These are phyloP conservation scores for Anhinga rufa DNA, from an alignment of 2,113 vertebrate genomes.

Conservation along the genomic window DNA sequence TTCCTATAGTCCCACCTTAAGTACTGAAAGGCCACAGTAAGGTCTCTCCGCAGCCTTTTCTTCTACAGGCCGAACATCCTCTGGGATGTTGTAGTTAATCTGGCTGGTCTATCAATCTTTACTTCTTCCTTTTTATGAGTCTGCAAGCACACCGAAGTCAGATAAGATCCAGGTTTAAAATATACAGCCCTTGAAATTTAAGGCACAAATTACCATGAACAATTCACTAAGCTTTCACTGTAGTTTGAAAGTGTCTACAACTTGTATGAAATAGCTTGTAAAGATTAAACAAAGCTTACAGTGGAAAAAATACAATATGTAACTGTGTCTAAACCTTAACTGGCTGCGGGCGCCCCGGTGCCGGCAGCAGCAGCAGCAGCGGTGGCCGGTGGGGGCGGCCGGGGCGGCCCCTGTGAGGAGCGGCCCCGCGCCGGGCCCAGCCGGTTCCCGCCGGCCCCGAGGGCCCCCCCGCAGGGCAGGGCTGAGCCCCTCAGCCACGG, in stretches of 20 bases:
- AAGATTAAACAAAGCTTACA: not conserved
- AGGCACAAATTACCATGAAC: not conserved
- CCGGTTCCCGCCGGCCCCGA: too few species aligned
- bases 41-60: too few species aligned
- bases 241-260: not conserved
- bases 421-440: too few species aligned
- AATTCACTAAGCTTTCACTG: not conserved
- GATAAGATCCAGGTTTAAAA: not conserved
- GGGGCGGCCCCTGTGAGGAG: not conserved
- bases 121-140: not conserved
- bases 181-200: not conserved
- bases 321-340: not conserved
- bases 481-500: too few species aligned
- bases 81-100: not conserved
- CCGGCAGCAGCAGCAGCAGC: too few species aligned
- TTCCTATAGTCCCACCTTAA: too few species aligned
- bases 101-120: not conserved
- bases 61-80: too few species aligned
- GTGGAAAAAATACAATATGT: not conserved
- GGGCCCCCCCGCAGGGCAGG: too few species aligned
- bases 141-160: not conserved
- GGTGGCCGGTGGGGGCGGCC: too few species aligned
- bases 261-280: not conserved
- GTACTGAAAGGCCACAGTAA: too few species aligned
- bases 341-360: too few species aligned